Evolutionary conservation across 2,888 invertebrate genomes (phyloP).

Genomic region (Callosobruchus maculatus): DNA sequence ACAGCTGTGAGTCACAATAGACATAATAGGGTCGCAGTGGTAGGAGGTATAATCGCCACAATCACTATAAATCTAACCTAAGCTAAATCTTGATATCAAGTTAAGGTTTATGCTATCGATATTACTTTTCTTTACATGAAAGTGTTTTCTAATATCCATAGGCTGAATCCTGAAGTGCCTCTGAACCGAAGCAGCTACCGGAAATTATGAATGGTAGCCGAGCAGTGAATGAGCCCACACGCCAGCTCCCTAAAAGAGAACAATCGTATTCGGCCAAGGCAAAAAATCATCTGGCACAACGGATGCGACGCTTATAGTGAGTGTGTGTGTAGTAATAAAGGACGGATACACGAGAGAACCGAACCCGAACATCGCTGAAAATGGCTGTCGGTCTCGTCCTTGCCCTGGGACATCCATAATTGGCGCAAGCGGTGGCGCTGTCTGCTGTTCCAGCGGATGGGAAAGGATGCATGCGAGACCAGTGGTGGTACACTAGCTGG

Average conservation of each 20-base stretch:
- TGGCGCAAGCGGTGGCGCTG: constrained; percentile 14
- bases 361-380: constrained; percentile 12
- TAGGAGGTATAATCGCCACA: too few species aligned
- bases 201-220: neutral
- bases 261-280: neutral
- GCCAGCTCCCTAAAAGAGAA: neutral
- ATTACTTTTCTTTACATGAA: too few species aligned
- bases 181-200: neutral
- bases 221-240: neutral
- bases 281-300: neutral
- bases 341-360: neutral
- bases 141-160: too few species aligned
- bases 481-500: neutral
- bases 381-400: constrained; percentile 25
- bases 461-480: neutral
- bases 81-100: too few species aligned
- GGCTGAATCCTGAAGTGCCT: too few species aligned
- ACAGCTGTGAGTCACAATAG: too few species aligned
- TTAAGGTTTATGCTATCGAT: too few species aligned
- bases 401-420: constrained; percentile 30
- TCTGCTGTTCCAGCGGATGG: neutral
- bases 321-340: constrained; percentile 13
- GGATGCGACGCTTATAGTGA: neutral
- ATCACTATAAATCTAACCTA: too few species aligned
- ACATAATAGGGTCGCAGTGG: too few species aligned